These are phyloP conservation scores for Drosophila sp. DNA, from an alignment of 1,140 invertebrate species.

Conservation along the genomic window DNA sequence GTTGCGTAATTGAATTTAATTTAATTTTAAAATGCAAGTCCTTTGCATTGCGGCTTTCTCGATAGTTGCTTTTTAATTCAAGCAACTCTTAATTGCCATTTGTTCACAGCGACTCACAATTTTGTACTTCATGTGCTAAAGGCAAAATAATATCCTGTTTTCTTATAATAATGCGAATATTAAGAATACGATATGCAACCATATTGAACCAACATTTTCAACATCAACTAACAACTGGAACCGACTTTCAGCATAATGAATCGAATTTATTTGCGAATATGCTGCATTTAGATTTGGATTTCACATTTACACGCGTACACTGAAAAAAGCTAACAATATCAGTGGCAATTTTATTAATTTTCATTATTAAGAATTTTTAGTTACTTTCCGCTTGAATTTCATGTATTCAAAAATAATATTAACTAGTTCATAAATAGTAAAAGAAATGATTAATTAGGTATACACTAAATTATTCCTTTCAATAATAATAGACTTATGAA, in stretches of 20 bases:
- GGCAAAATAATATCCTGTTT: neutral
- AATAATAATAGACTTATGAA: no score
- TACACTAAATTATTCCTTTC: no score
- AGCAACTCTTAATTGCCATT: constrained; percentile 63
- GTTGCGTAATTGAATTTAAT: constrained; percentile 78
- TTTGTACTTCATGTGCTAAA: constrained; percentile 9
- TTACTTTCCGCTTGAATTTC: no score
- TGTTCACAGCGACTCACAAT: constrained; percentile 34
- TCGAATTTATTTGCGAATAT: constrained; percentile 22
- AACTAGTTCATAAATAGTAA: no score
- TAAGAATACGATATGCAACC: neutral
- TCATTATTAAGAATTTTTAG: no score
- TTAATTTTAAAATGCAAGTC: constrained; percentile 64
- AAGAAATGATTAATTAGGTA: no score
- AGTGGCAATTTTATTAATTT: no score
- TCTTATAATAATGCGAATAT: neutral
- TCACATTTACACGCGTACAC: constrained; percentile 4
- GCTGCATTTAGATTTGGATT: neutral
- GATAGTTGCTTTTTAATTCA: constrained; percentile 9
- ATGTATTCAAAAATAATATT: no score
- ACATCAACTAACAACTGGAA: neutral
- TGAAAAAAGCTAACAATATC: neutral
- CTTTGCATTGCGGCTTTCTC: constrained; percentile 23
- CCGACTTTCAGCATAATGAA: constrained; percentile 25
- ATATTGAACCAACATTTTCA: constrained; percentile 5